These are phyloP conservation scores for Cossypha polioptera DNA, from an alignment of 2,797 vertebrate genomes.

Conservation along the genomic window DNA sequence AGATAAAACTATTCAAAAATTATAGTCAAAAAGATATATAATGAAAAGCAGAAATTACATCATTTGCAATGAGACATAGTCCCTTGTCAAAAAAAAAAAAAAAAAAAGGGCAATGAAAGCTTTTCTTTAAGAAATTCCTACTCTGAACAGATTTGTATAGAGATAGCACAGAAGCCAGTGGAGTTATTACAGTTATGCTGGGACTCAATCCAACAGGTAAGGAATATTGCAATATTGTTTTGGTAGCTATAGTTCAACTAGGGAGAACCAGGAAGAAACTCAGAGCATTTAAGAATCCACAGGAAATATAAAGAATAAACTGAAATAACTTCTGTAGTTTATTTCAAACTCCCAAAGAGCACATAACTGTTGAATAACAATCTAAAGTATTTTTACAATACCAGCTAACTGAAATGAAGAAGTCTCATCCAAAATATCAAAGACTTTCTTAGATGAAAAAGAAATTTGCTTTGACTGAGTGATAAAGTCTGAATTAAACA, in stretches of 20 bases:
- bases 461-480: neutral
- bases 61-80: neutral
- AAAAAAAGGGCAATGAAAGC: neutral
- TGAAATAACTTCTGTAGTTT: neutral
- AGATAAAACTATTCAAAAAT: neutral
- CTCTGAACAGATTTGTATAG: neutral
- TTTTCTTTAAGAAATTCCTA: neutral
- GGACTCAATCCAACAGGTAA: neutral
- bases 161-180: neutral
- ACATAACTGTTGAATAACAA: neutral
- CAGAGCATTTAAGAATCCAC: neutral
- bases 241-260: neutral
- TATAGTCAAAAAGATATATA: neutral
- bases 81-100: neutral
- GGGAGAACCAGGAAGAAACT: neutral
- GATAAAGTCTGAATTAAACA: neutral
- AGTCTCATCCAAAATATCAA: neutral
- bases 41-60: neutral
- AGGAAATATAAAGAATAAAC: slow-evolving; percentile 1
- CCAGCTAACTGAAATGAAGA: neutral
- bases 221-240: slow-evolving; percentile 19
- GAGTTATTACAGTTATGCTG: neutral
- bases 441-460: neutral
- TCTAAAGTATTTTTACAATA: neutral
- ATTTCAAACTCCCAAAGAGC: neutral